A percentile compares a stretch with the other conserved stretches of the same genome.
These are phyloP conservation scores for Meles meles DNA, from an alignment of 2,113 vertebrate genomes.

Conservation along the genomic window DNA sequence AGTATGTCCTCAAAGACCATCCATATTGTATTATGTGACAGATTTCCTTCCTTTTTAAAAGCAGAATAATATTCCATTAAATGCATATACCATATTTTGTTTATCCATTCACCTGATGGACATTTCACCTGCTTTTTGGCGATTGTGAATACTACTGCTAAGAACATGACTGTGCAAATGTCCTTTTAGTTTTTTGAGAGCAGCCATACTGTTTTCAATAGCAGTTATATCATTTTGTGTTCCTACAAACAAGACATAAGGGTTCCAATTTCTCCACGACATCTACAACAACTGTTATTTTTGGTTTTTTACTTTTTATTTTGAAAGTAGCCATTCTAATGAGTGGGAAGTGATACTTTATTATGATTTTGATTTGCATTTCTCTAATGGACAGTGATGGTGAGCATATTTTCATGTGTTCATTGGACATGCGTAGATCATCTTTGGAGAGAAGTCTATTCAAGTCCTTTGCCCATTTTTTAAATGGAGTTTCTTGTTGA, in stretches of 20 bases:
- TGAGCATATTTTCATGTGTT: background rate
- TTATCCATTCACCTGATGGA: background rate
- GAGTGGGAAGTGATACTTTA: background rate
- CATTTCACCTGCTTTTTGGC: background rate
- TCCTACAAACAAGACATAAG: background rate
- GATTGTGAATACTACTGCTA: background rate
- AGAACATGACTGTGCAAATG: background rate
- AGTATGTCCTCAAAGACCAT: background rate
- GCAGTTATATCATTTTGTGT: background rate
- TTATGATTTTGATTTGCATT: background rate
- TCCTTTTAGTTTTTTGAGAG: background rate
- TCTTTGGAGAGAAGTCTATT: background rate
- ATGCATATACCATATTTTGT: background rate
- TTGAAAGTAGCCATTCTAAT: background rate
- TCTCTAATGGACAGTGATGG: background rate
- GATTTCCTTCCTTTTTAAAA: background rate
- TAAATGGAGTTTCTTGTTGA: background rate
- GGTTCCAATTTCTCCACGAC: background rate
- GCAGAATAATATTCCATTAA: background rate
- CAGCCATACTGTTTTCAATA: background rate
- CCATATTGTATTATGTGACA: background rate
- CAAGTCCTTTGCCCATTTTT: background rate
- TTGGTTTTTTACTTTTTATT: background rate
- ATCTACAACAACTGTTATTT: background rate
- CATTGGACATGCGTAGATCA: background rate